A percentile compares a stretch with the other conserved stretches of the same genome.
phyloP scores from a whole-genome alignment of 2,888 invertebrate genomes.

The Drosophila barbarae region DNA sequence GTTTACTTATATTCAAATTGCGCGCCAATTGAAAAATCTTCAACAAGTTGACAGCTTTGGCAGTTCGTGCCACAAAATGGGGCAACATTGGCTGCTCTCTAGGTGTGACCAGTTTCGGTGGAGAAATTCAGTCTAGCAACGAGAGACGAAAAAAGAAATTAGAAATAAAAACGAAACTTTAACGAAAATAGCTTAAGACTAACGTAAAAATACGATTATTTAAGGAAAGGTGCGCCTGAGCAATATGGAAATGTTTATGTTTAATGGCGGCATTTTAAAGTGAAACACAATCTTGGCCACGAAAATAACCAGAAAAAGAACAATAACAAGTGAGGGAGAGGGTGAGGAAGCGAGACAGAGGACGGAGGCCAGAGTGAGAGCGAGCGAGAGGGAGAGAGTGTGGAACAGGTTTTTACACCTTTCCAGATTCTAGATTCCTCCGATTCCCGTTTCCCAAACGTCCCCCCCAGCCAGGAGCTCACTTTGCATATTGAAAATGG shows the following conservation, averaged over 20 bases:
- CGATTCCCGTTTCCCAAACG: conserved; percentile 2
- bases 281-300: not conserved
- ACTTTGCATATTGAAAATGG: conserved; percentile 14
- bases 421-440: conserved; percentile 7
- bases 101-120: not conserved
- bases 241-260: not conserved
- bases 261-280: not conserved
- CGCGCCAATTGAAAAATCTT: not conserved
- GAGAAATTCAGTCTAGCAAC: not conserved
- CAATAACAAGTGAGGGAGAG: conserved; percentile 7
- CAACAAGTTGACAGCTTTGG: too few species aligned
- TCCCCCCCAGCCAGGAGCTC: conserved; percentile 1
- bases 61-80: too few species aligned
- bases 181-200: not conserved
- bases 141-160: not conserved
- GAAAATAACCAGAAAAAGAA: conserved; percentile 3
- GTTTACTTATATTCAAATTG: not conserved
- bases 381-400: conserved; percentile 4
- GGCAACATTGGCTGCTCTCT: not conserved
- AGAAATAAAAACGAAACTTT: conserved; percentile 4
- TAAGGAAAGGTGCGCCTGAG: not conserved
- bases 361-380: not conserved
- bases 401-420: conserved; percentile 12
- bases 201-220: not conserved
- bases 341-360: not conserved